Conservation (phyloP, 1,140 invertebrate species). For the Palaemon carinicauda region DNA sequence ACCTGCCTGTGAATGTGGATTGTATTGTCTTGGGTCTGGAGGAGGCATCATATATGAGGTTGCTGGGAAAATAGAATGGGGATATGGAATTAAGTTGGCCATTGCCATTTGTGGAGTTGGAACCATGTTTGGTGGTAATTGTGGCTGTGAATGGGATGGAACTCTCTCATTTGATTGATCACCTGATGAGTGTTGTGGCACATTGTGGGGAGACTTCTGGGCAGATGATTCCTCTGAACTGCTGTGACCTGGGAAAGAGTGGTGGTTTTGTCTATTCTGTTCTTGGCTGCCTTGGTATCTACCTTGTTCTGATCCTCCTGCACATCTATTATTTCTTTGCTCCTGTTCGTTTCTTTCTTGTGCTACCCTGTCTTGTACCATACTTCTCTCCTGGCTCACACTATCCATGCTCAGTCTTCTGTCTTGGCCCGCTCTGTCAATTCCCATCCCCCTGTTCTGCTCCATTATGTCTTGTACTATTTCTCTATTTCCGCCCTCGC, state of each 20-base stretch:
- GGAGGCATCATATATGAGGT: conserved; percentile 59
- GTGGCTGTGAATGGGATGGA: conserved; percentile 30
- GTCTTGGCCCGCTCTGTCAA: conserved; percentile 20
- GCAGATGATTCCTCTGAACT: conserved; percentile 26
- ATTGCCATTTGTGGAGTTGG: conserved; percentile 58
- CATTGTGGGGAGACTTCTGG: conserved; percentile 55
- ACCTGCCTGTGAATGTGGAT: conserved; percentile 35
- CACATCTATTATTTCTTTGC: conserved; percentile 23
- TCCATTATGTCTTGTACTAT: conserved; percentile 10
- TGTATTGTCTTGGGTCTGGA: conserved; percentile 58
- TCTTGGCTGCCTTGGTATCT: conserved; percentile 37
- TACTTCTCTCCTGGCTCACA: conserved; percentile 15
- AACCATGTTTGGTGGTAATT: conserved; percentile 45
- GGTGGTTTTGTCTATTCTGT: conserved; percentile 19
- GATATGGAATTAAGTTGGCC: conserved; percentile 59
- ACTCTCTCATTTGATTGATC: conserved; percentile 32
- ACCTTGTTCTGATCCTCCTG: conserved; percentile 31
- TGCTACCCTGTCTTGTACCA: conserved; percentile 17
- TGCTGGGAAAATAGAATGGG: conserved; percentile 58
- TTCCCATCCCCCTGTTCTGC: conserved; percentile 5
- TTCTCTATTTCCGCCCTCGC: not conserved
- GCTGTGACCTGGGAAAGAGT: conserved; percentile 3
- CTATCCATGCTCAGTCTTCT: conserved; percentile 7
- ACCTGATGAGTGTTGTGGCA: conserved; percentile 40
- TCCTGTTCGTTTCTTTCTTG: conserved; percentile 31